Conservation (phyloP, 1,140 invertebrate genomes). For the Conus ventricosus region DNA sequence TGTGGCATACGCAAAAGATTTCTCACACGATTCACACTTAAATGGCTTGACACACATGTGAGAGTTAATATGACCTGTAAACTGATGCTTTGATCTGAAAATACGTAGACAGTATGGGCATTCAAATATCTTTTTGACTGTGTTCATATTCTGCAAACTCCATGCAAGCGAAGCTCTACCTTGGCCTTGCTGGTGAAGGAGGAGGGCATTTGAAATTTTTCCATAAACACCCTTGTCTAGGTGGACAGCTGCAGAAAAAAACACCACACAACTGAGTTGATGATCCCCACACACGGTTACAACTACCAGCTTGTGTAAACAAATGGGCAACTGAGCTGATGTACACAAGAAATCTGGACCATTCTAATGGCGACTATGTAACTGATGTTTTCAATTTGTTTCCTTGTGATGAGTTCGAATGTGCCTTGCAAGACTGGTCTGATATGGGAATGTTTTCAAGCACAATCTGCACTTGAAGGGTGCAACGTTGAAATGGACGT, state of each 20-base stretch:
- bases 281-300: background rate
- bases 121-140: slow-evolving; percentile 32
- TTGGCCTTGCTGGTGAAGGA: background rate
- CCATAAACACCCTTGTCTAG: background rate
- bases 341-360: background rate
- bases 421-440: slow-evolving; percentile 29
- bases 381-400: background rate
- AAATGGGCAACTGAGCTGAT: background rate
- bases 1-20: slow-evolving; percentile 49
- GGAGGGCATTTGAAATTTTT: slow-evolving; percentile 23
- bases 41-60: slow-evolving; percentile 46
- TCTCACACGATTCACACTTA: slow-evolving; percentile 44
- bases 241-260: slow-evolving; percentile 38
- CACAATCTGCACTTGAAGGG: slow-evolving; percentile 31
- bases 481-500: slow-evolving; percentile 31
- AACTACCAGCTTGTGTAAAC: background rate
- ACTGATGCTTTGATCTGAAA: slow-evolving; percentile 47
- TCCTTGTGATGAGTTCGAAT: slow-evolving; percentile 25
- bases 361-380: background rate
- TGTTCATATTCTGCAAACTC: background rate
- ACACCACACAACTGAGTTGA: background rate
- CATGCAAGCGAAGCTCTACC: background rate
- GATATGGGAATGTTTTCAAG: slow-evolving; percentile 30
- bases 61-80: slow-evolving; percentile 45
- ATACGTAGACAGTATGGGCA: slow-evolving; percentile 40